Percentiles rank a stretch among this genome's conserved stretches.
phyloP scores from a whole-genome alignment of 2,113 vertebrate genomes.

The Nymphicus hollandicus region DNA sequence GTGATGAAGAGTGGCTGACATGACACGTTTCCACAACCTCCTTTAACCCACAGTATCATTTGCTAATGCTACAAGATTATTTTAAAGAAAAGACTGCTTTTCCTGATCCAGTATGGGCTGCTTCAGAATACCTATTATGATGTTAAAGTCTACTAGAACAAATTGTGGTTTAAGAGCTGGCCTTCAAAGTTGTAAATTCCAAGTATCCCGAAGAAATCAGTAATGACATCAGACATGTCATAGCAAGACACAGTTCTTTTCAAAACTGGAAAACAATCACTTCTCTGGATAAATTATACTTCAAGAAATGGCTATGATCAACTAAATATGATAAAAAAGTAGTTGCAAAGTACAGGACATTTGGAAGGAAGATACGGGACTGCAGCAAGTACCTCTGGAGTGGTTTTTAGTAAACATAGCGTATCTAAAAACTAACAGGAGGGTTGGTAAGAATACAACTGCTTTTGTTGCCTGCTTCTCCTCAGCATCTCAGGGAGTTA shows the following conservation, averaged over 20 bases:
- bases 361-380: neutral
- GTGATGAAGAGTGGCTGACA: neutral
- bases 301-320: neutral
- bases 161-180: neutral
- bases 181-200: neutral
- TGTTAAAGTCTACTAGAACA: neutral
- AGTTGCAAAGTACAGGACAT: neutral
- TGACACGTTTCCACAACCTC: neutral
- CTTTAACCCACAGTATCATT: neutral
- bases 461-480: neutral
- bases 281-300: neutral
- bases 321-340: neutral
- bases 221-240: neutral
- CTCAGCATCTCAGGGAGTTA: neutral
- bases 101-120: fast-evolving
- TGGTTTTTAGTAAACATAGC: neutral
- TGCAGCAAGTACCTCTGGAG: neutral
- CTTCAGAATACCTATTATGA: neutral
- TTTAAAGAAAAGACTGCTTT: neutral
- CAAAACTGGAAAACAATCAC: neutral
- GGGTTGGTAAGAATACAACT: neutral
- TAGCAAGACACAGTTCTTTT: neutral
- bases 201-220: neutral
- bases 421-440: neutral
- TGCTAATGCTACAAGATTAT: neutral